Evolutionary conservation across 2,888 invertebrate genomes (phyloP), one percentile per base, ranked within the genome.

Genomic region (Pollenia labialis): DNA sequence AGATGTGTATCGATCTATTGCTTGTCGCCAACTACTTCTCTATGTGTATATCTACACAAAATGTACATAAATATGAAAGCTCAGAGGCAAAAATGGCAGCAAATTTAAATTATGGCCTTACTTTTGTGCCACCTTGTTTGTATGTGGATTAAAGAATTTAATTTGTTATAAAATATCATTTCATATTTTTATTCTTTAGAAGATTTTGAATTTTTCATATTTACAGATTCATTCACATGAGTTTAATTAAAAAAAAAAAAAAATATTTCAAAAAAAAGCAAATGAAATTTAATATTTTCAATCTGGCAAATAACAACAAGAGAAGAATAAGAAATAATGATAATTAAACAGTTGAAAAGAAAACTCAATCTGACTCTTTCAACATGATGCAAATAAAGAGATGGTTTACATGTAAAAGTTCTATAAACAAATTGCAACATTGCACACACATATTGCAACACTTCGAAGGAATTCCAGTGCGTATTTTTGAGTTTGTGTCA

Each of bases 301-400:
- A 69, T 58, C 32, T 75, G 60, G 75, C 18, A 82, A 82, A 76
- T 76, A 69, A 52, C 58, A 18, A 58, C 68, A 68, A 50, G 16
- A 82, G 23, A 18, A 32, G 23, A 50, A 54, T 14, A 64, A 64
- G 48, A 71, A 52, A 71, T 62, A 32, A 74, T 68, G 62, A 54
- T 64, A 72, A 64, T 74, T 18, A 58, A 74, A 58, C 14, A 32
- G 52, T 12, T 69, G 42, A 66, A 81, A 74, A 52, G 72, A 18
- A 74, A 81, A 40, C 10, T 64, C 6, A 40, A 66, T 56, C 50
- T 11, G 32, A 32, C 32, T 32, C 32, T 32, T 16, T n/a, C 0
- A 80, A 46, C 2, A 64, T 54, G 18, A 77, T 58, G 68, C 48
- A 50, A 42, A 18, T 72, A 32, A 23, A 81, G 23, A 32, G 32